Evolutionary conservation across 2,797 vertebrate species (phyloP).

Genomic region (Diplodus sargus): DNA sequence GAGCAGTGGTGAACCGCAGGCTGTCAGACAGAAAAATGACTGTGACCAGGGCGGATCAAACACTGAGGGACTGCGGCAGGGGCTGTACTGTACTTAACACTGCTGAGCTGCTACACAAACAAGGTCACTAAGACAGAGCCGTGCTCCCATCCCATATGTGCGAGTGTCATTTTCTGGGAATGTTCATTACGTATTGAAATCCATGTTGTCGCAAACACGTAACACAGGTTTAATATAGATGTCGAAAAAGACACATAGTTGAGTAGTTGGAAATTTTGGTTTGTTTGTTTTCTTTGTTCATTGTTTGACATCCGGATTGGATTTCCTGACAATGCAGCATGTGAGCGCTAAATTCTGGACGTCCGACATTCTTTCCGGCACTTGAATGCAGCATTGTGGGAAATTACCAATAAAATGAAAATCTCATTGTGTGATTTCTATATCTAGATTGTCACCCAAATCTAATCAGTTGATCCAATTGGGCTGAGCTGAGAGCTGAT

Average conservation of each 20-base stretch:
- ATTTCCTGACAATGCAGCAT: conserved; percentile 35
- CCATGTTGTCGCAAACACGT: background rate
- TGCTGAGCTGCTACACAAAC: background rate
- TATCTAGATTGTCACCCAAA: background rate
- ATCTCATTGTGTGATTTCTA: conserved; percentile 8
- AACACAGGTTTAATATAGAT: background rate
- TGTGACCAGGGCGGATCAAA: conserved; percentile 27
- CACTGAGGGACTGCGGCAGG: conserved; percentile 13
- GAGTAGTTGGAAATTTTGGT: background rate
- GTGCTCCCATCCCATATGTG: background rate
- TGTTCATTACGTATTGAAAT: background rate
- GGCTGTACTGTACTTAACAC: background rate
- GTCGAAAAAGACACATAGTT: background rate
- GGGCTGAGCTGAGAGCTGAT: background rate
- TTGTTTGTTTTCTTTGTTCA: conserved; percentile 33
- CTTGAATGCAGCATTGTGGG: conserved; percentile 8
- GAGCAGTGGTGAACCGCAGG: conserved; percentile 29
- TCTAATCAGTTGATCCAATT: background rate
- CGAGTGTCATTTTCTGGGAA: background rate
- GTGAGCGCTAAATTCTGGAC: conserved; percentile 4
- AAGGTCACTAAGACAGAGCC: background rate
- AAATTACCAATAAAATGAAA: conserved; percentile 4
- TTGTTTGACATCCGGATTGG: conserved; percentile 32
- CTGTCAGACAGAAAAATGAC: conserved; percentile 34
- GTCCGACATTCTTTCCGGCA: conserved; percentile 7